Conservation (phyloP, 2,797 vertebrate species). For the Coccyzus lansbergi region DNA sequence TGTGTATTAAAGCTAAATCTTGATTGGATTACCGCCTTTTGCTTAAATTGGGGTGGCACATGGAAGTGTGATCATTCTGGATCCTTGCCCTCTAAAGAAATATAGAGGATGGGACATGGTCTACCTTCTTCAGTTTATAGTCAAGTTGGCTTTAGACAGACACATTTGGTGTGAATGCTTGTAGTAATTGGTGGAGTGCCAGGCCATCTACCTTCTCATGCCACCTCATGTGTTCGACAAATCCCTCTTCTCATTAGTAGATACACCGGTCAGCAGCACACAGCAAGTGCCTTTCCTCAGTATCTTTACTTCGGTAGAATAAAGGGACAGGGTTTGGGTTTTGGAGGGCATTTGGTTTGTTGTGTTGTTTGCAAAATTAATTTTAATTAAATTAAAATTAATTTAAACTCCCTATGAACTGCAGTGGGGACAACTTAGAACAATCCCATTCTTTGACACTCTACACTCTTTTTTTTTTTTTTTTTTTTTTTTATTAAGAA, state of each 20-base stretch:
- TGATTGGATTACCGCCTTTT: neutral
- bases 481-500: neutral
- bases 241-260: neutral
- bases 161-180: neutral
- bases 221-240: neutral
- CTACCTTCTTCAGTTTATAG: neutral
- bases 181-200: neutral
- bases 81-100: neutral
- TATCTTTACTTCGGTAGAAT: neutral
- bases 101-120: neutral
- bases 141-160: neutral
- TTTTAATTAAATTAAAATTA: neutral
- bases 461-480: neutral
- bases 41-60: neutral
- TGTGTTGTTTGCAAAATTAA: neutral
- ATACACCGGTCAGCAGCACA: neutral
- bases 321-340: rapidly evolving
- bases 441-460: neutral
- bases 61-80: neutral
- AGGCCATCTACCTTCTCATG: neutral
- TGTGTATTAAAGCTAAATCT: neutral
- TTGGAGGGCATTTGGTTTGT: neutral
- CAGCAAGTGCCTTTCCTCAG: neutral
- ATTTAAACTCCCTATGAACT: neutral
- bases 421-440: neutral